These are phyloP conservation scores for Machaerirhynchus nigripectus DNA, from an alignment of 2,113 vertebrate genomes.

Conservation along the genomic window DNA sequence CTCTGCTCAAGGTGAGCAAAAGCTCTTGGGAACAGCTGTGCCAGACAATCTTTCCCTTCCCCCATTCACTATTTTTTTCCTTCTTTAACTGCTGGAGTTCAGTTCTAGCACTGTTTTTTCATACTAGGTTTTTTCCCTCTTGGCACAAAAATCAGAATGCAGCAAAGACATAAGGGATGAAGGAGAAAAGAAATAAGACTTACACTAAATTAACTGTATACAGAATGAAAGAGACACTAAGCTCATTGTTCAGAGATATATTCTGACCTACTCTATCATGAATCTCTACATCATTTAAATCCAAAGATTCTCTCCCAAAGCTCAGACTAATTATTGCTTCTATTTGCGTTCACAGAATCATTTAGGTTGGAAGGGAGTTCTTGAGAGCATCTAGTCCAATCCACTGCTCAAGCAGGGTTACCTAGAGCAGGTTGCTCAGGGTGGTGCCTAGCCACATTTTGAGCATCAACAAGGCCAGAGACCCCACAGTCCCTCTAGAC, in stretches of 20 bases:
- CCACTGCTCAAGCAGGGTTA: neutral
- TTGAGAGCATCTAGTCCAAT: neutral
- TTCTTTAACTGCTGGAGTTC: constrained; percentile 3
- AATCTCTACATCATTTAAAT: neutral
- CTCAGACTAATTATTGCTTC: neutral
- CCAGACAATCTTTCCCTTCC: neutral
- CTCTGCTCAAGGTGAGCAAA: constrained; percentile 44
- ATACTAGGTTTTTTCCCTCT: neutral
- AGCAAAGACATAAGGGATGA: constrained; percentile 33
- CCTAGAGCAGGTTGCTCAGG: neutral
- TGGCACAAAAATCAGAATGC: constrained; percentile 36
- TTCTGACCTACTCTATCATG: neutral
- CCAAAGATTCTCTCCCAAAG: neutral
- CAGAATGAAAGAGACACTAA: neutral
- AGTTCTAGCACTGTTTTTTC: neutral
- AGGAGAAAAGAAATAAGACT: constrained; percentile 61
- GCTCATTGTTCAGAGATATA: neutral
- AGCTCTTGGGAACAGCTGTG: constrained; percentile 14
- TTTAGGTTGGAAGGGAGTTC: neutral
- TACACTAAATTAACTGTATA: constrained; percentile 43
- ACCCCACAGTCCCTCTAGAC: neutral
- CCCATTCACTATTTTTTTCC: neutral
- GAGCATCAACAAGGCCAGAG: neutral
- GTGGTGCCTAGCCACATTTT: neutral
- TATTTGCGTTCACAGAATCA: neutral